phyloP scores from a whole-genome alignment of 2,797 vertebrate genomes.

The Neostethus bicornis region DNA sequence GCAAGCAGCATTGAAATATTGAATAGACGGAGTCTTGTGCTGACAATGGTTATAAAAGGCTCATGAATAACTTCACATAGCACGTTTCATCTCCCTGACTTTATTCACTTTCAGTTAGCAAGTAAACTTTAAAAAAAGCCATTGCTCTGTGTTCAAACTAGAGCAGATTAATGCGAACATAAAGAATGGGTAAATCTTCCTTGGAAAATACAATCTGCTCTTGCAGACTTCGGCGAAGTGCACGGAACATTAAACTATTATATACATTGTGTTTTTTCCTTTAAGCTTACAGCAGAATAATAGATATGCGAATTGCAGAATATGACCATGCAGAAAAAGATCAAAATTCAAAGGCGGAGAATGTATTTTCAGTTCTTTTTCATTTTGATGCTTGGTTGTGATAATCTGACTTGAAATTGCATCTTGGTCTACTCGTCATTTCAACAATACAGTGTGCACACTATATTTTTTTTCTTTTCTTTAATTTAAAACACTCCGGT shows the following conservation, averaged over 20 bases:
- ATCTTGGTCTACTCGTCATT: neutral
- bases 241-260: conserved; percentile 23
- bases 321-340: too few species aligned
- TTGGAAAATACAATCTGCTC: conserved; percentile 41
- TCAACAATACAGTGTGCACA: neutral
- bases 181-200: conserved; percentile 25
- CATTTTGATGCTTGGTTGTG: neutral
- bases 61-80: conserved; percentile 65
- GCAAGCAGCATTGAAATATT: conserved; percentile 75
- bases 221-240: conserved; percentile 36
- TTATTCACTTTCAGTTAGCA: conserved; percentile 62
- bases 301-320: conserved; percentile 3
- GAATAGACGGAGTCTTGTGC: conserved; percentile 72
- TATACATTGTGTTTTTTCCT: neutral
- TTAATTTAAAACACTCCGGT: too few species aligned
- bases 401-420: neutral
- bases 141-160: conserved; percentile 40
- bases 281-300: conserved; percentile 2
- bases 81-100: conserved; percentile 42
- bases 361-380: conserved; percentile 5
- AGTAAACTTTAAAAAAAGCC: conserved; percentile 62
- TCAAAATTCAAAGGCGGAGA: too few species aligned
- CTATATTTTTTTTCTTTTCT: too few species aligned
- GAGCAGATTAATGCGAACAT: conserved; percentile 46
- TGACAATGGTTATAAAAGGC: conserved; percentile 73